Base-by-base conservation (phyloP, 2,888 invertebrate genomes). In the Melipona beecheii region DNA sequence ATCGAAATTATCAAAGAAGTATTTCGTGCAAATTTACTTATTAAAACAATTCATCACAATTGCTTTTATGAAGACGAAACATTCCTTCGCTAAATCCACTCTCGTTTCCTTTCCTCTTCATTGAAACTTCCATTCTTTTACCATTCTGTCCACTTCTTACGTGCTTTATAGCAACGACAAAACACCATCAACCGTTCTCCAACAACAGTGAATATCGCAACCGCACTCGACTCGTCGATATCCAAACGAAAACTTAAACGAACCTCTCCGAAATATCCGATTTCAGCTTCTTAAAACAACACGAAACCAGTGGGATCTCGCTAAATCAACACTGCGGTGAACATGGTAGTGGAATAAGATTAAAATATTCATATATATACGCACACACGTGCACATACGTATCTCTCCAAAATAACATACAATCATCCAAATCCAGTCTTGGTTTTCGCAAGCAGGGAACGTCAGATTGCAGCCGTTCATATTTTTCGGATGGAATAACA, bases 401-500 rank as follows among this genome's bases (percentile, higher is more conserved):
- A 68, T 43, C 27, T 21, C 21, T 19, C 49, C 24, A n/a, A 70
- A 65, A 54, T 75, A 79, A 75, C 72, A 75, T 70, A 71, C 66
- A 70, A 79, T 72, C 79, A 62, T 60, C 17, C 60, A 21, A 19
- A 60, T 24, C 36, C 24, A 54, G 43, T n/a, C 68, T 27, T 36
- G 78, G n/a, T 58, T 80, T 60, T 58, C 58, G 27, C 36, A n/a
- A 43, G n/a, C 43, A 56, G 75, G 68, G 24, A 72, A 72, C 65
- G 70, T 68, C 70, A 69, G 71, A 84, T 84, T 77, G 64, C 71
- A 65, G 11, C 13, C 69, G 36, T 66, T 78, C 70, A 70, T 86
- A 83, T 77, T 86, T 88, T 88, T 84, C 73, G 78, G 83, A 80
- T 81, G 81, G 75, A 82, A 77, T 82, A 78, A 78, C 88, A 54